These are phyloP conservation scores for Hucho hucho DNA, from an alignment of 2,113 vertebrate genomes.

Conservation along the genomic window DNA sequence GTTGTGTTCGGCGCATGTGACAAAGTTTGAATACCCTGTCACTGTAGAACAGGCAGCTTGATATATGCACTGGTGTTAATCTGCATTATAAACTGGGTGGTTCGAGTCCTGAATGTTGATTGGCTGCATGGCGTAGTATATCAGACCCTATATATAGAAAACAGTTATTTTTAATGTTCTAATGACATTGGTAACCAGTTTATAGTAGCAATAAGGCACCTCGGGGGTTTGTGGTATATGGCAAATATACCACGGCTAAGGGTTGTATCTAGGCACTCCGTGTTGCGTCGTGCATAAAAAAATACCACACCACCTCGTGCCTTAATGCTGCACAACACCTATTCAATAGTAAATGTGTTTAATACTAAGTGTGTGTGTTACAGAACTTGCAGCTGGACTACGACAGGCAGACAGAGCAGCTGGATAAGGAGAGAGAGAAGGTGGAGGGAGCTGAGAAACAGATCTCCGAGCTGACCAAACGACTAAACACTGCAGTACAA, in stretches of 20 bases:
- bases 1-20: too few relatives aligned
- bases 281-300: too few relatives aligned
- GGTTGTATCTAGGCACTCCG: too few relatives aligned
- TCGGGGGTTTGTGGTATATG: too few relatives aligned
- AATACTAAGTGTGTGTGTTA: not conserved
- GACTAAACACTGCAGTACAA: slow-evolving; percentile 75
- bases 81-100: slow-evolving; percentile 22
- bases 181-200: too few relatives aligned
- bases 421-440: slow-evolving; percentile 86
- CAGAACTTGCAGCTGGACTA: slow-evolving; percentile 93
- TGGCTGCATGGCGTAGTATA: too few relatives aligned
- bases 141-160: too few relatives aligned
- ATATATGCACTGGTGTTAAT: slow-evolving; percentile 38
- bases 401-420: slow-evolving; percentile 87
- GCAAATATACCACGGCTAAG: too few relatives aligned
- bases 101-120: too few relatives aligned
- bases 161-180: too few relatives aligned
- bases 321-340: not conserved
- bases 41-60: slow-evolving; percentile 20
- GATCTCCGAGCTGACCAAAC: slow-evolving; percentile 83
- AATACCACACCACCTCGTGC: not conserved
- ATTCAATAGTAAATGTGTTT: slow-evolving; percentile 3
- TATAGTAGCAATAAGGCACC: too few relatives aligned
- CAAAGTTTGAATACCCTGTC: slow-evolving; percentile 31
- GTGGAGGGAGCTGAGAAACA: slow-evolving; percentile 80